Percentiles rank a stretch among this genome's conserved stretches.
Conservation (phyloP, 2,113 vertebrate genomes). For the Diadophis punctatus region DNA sequence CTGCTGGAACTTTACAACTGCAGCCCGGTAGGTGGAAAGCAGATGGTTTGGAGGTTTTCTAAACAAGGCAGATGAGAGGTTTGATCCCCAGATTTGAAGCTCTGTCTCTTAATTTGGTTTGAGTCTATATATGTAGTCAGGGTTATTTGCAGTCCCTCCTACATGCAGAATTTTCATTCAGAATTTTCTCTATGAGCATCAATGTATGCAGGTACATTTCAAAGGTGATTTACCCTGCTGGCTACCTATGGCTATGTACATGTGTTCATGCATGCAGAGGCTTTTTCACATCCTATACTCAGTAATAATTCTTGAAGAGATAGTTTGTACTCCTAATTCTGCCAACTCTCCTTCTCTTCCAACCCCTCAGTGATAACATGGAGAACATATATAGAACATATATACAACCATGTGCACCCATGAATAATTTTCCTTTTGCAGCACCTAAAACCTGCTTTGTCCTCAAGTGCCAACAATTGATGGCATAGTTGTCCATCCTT, state of each 20-base stretch:
- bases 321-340: not conserved
- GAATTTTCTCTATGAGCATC: not conserved
- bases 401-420: not conserved
- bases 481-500: not conserved
- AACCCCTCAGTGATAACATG: not conserved
- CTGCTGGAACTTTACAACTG: not conserved
- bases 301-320: not conserved
- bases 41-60: not conserved
- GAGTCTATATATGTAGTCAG: not conserved
- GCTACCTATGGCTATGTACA: not conserved
- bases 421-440: not conserved
- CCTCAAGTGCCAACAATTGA: not conserved
- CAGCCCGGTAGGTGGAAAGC: not conserved
- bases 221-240: not conserved
- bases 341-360: not conserved
- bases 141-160: not conserved
- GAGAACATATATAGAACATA: not conserved
- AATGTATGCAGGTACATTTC: not conserved
- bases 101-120: not conserved
- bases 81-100: not conserved
- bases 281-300: not conserved
- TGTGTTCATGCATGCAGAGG: not conserved
- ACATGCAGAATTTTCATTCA: not conserved
- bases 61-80: not conserved
- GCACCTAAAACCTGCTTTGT: not conserved